phyloP scores from a whole-genome alignment of 2,797 vertebrate species.

The Propithecus perrieri region DNA sequence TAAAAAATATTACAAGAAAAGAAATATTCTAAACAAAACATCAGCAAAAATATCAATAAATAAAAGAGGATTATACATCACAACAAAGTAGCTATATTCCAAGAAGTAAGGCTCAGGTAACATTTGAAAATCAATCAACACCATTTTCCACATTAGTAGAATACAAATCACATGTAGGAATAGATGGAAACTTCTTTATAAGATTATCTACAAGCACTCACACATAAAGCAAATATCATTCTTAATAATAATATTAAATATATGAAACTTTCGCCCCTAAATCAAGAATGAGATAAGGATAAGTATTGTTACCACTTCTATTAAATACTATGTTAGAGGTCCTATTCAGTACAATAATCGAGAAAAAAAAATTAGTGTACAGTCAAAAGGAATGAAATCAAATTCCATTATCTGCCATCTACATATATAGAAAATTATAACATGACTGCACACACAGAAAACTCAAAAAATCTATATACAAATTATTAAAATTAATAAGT shows the following conservation, averaged over 20 bases:
- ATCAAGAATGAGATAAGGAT: neutral
- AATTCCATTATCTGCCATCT: neutral
- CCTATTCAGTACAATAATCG: neutral
- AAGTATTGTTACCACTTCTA: neutral
- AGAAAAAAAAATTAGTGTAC: neutral
- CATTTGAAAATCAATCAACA: neutral
- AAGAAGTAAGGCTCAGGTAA: neutral
- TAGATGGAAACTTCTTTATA: neutral
- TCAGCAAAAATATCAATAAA: neutral
- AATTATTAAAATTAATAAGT: neutral
- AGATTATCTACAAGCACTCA: neutral
- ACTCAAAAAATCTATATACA: neutral
- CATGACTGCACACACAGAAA: neutral
- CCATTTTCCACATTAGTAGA: neutral
- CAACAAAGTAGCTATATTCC: neutral
- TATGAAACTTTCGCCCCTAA: neutral
- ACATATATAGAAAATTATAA: neutral
- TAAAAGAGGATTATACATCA: neutral
- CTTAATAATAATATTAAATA: neutral
- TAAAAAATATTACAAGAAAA: neutral
- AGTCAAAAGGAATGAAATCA: neutral
- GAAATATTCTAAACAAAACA: neutral
- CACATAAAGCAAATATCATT: neutral
- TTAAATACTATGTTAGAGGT: neutral
- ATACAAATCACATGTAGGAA: neutral